These are phyloP conservation scores for Temnothorax ravouxi DNA, from an alignment of 2,888 invertebrate species.

Conservation along the genomic window DNA sequence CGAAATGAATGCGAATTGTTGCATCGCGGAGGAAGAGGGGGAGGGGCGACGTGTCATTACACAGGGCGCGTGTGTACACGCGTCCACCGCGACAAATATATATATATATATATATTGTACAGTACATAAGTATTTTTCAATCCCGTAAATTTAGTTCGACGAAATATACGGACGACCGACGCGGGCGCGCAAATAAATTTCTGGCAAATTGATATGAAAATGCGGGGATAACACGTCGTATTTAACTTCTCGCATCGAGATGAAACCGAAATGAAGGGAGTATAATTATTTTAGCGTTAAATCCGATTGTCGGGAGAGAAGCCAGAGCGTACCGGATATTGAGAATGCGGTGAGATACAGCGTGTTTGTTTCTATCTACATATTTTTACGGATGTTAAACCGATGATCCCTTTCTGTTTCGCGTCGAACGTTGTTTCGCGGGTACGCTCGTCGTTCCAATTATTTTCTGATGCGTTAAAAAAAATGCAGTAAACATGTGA, in stretches of 20 bases:
- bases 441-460: slow-evolving; percentile 34
- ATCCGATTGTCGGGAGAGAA: not conserved
- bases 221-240: not conserved
- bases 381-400: slow-evolving; percentile 36
- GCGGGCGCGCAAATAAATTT: slow-evolving; percentile 4
- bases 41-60: not conserved
- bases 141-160: not conserved
- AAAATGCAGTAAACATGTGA: slow-evolving; percentile 39
- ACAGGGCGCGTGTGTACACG: not conserved
- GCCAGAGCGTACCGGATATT: not conserved
- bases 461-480: slow-evolving; percentile 44
- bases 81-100: not conserved
- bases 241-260: slow-evolving; percentile 23
- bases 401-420: slow-evolving; percentile 25
- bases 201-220: slow-evolving; percentile 16
- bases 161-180: not conserved
- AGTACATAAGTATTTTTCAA: slow-evolving; percentile 29
- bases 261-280: slow-evolving; percentile 22
- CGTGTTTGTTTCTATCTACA: slow-evolving; percentile 6
- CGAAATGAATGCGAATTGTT: slow-evolving; percentile 45
- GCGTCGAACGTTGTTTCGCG: slow-evolving; percentile 6
- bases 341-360: slow-evolving; percentile 5
- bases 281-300: slow-evolving; percentile 22
- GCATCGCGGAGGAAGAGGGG: not conserved
- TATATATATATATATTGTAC: slow-evolving; percentile 23